Percentiles rank a stretch among this genome's conserved stretches.
Evolutionary conservation across 2,888 invertebrate species (phyloP).

Genomic region (Apamea monoglypha): DNA sequence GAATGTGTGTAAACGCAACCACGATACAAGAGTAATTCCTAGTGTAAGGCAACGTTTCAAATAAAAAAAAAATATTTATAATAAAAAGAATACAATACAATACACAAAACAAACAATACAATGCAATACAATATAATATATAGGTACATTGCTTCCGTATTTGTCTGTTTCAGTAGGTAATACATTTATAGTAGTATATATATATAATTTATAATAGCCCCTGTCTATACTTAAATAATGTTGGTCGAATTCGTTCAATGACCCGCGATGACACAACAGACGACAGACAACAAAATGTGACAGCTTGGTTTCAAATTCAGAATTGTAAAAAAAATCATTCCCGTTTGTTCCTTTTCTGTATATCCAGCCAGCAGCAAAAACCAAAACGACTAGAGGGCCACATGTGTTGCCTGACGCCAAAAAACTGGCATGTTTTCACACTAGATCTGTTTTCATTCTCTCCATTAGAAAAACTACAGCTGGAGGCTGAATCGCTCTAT

Average conservation of each 20-base stretch:
- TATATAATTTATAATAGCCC: not conserved
- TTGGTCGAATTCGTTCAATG: conserved; percentile 8
- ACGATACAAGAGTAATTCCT: too few relatives aligned
- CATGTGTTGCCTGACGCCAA: conserved; percentile 55
- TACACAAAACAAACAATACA: too few relatives aligned
- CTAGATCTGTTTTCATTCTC: conserved; percentile 53
- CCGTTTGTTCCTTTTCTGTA: conserved; percentile 28
- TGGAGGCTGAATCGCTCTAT: conserved; percentile 11
- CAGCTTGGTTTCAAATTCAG: conserved; percentile 9
- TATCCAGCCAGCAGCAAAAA: conserved; percentile 57
- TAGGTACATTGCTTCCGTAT: conserved; percentile 12
- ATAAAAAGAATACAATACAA: too few relatives aligned
- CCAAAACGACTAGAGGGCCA: conserved; percentile 37
- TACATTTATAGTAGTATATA: too few relatives aligned
- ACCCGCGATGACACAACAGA: not conserved
- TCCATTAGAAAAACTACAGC: conserved; percentile 45
- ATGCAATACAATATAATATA: too few relatives aligned
- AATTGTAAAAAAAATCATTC: conserved; percentile 2
- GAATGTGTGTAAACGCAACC: too few relatives aligned
- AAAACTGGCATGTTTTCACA: conserved; percentile 58
- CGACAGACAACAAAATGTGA: not conserved
- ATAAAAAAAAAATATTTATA: too few relatives aligned
- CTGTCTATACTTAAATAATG: not conserved
- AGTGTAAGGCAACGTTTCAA: too few relatives aligned
- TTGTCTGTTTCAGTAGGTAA: conserved; percentile 6